A percentile compares a stretch with the other conserved stretches of the same genome.
Evolutionary conservation across 2,113 vertebrate genomes (phyloP).

Genomic region (Muntiacus reevesi): DNA sequence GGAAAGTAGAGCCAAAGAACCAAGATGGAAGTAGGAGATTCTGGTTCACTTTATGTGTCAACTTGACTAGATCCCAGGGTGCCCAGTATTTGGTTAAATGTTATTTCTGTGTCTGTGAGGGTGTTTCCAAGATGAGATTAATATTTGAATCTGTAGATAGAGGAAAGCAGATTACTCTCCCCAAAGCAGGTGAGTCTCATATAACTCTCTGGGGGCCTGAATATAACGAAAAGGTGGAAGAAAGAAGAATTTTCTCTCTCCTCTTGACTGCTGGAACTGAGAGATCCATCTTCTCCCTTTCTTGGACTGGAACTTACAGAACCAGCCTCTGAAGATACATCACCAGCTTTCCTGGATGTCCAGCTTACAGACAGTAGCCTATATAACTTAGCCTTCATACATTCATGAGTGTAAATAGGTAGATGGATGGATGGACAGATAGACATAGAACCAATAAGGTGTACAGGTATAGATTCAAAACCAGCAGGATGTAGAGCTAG

Average conservation of each 20-base stretch:
- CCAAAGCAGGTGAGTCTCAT: background rate
- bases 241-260: background rate
- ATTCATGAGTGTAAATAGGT: background rate
- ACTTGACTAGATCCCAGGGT: background rate
- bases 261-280: background rate
- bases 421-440: background rate
- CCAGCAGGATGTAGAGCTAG: too few species aligned
- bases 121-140: background rate
- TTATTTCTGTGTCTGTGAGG: background rate
- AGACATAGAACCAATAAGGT: background rate
- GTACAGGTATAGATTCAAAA: background rate
- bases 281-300: background rate
- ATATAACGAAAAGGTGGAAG: background rate
- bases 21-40: background rate
- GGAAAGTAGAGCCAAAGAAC: background rate
- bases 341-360: background rate
- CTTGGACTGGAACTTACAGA: background rate
- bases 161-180: background rate
- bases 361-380: background rate
- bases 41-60: background rate
- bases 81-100: background rate
- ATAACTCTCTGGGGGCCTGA: background rate
- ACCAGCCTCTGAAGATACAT: background rate
- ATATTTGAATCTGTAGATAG: background rate
- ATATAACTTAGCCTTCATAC: background rate